Percentiles rank a stretch among this genome's conserved stretches.
Conservation (phyloP, 37 sponge, comb jelly and placozoan genomes). For the Geodia barretti region DNA sequence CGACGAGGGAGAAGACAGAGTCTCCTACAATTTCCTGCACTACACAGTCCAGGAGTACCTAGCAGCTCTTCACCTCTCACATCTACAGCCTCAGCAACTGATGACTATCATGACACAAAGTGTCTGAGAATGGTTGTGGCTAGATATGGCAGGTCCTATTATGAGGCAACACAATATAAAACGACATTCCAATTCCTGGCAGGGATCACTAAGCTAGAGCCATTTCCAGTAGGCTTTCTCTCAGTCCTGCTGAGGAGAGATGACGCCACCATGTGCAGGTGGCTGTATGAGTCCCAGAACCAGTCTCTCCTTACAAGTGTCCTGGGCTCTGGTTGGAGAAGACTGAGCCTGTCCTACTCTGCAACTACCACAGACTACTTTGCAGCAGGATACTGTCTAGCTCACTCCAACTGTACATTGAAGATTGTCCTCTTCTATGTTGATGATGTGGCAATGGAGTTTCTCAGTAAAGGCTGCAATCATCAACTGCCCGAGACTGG, state of each 20-base stretch:
- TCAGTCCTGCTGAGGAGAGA: too few relatives aligned
- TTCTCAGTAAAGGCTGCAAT: background rate
- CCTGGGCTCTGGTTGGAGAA: background rate
- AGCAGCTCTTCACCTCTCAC: conserved; percentile 1
- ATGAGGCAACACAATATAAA: too few relatives aligned
- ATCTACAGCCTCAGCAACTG: background rate
- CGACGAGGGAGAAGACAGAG: background rate
- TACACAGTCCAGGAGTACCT: too few relatives aligned
- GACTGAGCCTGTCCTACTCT: background rate
- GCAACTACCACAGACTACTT: background rate
- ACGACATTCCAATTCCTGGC: too few relatives aligned
- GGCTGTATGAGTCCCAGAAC: background rate
- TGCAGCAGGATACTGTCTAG: background rate
- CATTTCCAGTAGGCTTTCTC: background rate
- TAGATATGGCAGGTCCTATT: too few relatives aligned
- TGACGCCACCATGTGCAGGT: too few relatives aligned
- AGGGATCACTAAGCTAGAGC: too few relatives aligned
- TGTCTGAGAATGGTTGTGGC: too few relatives aligned
- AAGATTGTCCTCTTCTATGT: background rate
- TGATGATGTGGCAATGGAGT: conserved; percentile 1
- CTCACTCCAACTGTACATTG: conserved; percentile 4
- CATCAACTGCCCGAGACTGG: background rate
- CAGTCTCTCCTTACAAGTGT: background rate
- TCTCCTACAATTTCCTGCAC: conserved; percentile 2
- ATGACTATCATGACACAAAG: too few relatives aligned